Evolutionary conservation across 23 tunicate species (phyloP).

Genomic region (Trididemnum nubilum): DNA sequence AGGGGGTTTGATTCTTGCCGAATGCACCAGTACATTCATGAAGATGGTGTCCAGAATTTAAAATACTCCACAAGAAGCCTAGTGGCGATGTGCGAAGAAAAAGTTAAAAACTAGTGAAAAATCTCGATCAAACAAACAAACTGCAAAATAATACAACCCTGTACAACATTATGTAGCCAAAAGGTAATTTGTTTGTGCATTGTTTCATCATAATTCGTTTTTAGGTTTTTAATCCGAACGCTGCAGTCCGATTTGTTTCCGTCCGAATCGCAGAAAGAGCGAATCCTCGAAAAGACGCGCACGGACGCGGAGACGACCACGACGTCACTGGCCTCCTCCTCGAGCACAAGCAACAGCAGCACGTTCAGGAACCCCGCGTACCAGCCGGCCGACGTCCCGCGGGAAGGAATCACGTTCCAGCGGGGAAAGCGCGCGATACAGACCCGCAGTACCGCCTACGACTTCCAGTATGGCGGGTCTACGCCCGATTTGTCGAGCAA

Average conservation of each 20-base stretch:
- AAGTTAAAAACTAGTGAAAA: too few relatives aligned
- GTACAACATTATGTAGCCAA: too few relatives aligned
- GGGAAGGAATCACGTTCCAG: background rate
- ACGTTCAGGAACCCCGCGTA: constrained; percentile 66
- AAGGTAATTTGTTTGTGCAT: too few relatives aligned
- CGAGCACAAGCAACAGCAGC: constrained; percentile 72
- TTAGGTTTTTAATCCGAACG: constrained; percentile 67
- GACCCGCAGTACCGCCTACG: background rate
- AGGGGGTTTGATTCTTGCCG: too few relatives aligned
- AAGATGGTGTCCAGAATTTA: too few relatives aligned
- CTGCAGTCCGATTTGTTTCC: constrained; percentile 74
- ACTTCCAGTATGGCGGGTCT: constrained; percentile 38
- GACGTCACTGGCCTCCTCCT: constrained; percentile 22
- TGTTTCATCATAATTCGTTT: too few relatives aligned
- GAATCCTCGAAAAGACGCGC: constrained; percentile 46
- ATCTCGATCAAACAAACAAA: too few relatives aligned
- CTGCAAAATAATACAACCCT: too few relatives aligned
- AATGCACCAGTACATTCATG: too few relatives aligned
- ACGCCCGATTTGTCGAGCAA: constrained; percentile 52
- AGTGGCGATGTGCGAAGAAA: too few relatives aligned
- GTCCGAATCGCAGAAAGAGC: constrained; percentile 68
- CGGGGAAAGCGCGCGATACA: too few relatives aligned
- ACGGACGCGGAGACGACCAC: constrained; percentile 3
- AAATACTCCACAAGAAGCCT: too few relatives aligned
- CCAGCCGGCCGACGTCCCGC: background rate